Percentiles rank a stretch among this genome's conserved stretches.
Conservation (phyloP, 2,113 vertebrate species). For the Sinocyclocheilus anophthalmus region DNA sequence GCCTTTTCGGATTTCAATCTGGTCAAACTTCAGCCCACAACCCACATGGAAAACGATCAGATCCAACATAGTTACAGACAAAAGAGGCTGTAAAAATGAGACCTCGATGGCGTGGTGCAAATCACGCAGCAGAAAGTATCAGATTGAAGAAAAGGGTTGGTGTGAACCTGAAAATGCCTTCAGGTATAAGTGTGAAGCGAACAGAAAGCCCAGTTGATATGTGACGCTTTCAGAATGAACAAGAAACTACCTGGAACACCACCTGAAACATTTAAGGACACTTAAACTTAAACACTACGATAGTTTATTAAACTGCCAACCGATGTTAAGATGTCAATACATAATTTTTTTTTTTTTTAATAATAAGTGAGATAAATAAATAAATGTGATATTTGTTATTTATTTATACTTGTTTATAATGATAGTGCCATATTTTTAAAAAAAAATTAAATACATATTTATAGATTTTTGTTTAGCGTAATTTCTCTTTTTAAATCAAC, state of each 20-base stretch:
- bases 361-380: too few species aligned
- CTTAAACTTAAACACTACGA: neutral
- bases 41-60: constrained; percentile 47
- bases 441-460: too few species aligned
- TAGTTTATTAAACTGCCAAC: neutral
- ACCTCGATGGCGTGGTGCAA: neutral
- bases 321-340: neutral
- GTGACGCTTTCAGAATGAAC: constrained; percentile 19
- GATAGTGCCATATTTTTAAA: too few species aligned
- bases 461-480: too few species aligned
- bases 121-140: neutral
- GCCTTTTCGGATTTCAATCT: constrained; percentile 65
- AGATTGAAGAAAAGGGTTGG: neutral
- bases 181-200: neutral
- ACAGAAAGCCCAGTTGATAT: neutral
- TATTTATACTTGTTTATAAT: too few species aligned
- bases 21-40: constrained; percentile 67
- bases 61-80: constrained; percentile 1
- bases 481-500: neutral
- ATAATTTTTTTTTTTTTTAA: too few species aligned
- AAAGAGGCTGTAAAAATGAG: neutral
- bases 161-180: constrained; percentile 1
- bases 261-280: neutral
- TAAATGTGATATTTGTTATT: too few species aligned
- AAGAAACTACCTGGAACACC: constrained; percentile 11